Evolutionary conservation across 2,113 vertebrate species (phyloP).

Genomic region (Smithornis capensis): DNA sequence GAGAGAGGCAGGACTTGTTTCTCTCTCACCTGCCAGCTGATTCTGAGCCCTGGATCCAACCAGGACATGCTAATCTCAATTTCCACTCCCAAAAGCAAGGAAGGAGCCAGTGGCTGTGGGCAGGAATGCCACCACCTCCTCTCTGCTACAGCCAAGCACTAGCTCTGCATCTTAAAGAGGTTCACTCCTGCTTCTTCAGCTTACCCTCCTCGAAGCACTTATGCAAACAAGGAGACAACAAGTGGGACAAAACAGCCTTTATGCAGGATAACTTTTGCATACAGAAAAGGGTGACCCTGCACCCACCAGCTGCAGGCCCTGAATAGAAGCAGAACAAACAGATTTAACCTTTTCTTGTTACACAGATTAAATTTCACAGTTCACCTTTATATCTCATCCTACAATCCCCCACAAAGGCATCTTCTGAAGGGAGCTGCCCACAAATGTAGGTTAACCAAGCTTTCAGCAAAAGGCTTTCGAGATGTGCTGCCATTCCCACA

Average conservation of each 20-base stretch:
- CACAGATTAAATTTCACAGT: background rate
- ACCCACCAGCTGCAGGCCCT: slow-evolving; percentile 14
- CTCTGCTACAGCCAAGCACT: background rate
- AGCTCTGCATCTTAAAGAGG: slow-evolving; percentile 19
- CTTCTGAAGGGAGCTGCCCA: slow-evolving; percentile 17
- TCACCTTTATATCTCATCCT: background rate
- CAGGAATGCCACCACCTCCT: background rate
- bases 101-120: background rate
- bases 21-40: background rate
- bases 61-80: background rate
- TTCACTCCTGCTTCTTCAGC: background rate
- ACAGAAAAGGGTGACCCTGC: slow-evolving; percentile 12
- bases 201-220: background rate
- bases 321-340: slow-evolving; percentile 4
- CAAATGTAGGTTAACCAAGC: slow-evolving; percentile 11
- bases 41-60: background rate
- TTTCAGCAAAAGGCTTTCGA: background rate
- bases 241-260: slow-evolving; percentile 22
- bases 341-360: slow-evolving; percentile 15
- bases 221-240: slow-evolving; percentile 12
- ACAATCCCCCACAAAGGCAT: background rate
- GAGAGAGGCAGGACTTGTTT: background rate
- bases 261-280: background rate
- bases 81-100: background rate
- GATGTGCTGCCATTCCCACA: slow-evolving; percentile 15